phyloP scores from a whole-genome alignment of 2,888 invertebrate genomes.

The Phalera bucephala region DNA sequence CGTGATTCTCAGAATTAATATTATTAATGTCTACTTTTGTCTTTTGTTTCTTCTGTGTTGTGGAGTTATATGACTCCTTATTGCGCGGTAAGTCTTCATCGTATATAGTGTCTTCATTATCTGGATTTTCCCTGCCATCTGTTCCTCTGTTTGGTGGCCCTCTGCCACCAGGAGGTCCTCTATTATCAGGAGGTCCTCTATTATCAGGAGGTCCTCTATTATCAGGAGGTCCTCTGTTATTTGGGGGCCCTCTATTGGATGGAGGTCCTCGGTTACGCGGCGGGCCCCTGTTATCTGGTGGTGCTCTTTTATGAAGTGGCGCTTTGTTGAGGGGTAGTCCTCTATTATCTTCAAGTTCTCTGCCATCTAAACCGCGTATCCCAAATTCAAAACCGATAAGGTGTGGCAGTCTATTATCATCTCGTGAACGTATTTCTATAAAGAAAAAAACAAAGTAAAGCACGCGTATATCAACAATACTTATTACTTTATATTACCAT shows the following conservation, averaged over 20 bases:
- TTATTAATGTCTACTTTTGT: background rate
- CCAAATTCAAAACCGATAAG: conserved; percentile 2
- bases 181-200: conserved; percentile 9
- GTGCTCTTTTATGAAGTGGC: conserved; percentile 11
- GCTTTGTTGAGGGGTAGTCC: conserved; percentile 12
- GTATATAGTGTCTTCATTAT: background rate
- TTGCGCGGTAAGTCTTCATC: background rate
- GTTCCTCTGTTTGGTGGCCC: conserved; percentile 11
- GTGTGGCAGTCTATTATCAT: conserved; percentile 15
- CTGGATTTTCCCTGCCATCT: conserved; percentile 3
- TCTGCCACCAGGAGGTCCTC: conserved; percentile 6
- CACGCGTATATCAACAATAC: too few species aligned
- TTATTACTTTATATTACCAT: too few species aligned
- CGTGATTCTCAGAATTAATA: background rate
- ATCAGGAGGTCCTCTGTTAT: background rate
- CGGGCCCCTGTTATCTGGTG: conserved; percentile 5
- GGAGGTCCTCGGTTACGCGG: conserved; percentile 11
- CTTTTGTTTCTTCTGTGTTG: background rate
- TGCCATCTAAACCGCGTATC: conserved; percentile 15
- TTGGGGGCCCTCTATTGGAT: background rate
- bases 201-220: conserved; percentile 4
- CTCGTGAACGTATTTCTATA: conserved; percentile 6
- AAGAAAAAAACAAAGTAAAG: too few species aligned
- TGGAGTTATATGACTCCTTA: background rate
- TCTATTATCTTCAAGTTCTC: background rate